A percentile compares a stretch with the other conserved stretches of the same genome.
These are phyloP conservation scores for Calephelis virginiensis DNA, from an alignment of 1,140 invertebrate genomes.

Conservation along the genomic window DNA sequence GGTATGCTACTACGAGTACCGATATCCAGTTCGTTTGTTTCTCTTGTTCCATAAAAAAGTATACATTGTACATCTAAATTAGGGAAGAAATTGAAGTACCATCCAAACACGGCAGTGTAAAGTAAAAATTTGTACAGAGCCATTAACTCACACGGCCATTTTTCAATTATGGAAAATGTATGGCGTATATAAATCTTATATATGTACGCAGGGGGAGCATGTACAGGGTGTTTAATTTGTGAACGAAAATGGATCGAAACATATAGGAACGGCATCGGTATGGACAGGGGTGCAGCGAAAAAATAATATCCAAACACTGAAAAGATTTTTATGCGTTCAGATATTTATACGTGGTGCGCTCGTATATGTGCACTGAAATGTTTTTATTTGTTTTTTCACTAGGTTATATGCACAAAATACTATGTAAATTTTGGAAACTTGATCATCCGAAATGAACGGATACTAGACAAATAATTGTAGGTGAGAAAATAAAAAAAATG, in stretches of 20 bases:
- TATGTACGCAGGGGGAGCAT: conserved; percentile 26
- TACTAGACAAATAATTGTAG: too few species aligned
- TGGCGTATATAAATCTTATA: conserved; percentile 64
- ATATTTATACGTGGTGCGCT: conserved; percentile 44
- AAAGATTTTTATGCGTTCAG: conserved; percentile 60
- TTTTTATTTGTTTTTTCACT: conserved; percentile 41
- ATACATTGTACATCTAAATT: not conserved
- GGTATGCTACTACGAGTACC: too few species aligned
- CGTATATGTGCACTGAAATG: not conserved
- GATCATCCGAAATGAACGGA: too few species aligned
- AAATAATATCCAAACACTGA: conserved; percentile 43
- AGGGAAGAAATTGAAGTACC: not conserved
- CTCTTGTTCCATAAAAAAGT: too few species aligned
- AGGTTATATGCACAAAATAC: not conserved
- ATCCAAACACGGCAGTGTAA: conserved; percentile 28
- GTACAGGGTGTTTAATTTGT: conserved; percentile 63
- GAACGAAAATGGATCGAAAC: conserved; percentile 50
- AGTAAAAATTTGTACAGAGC: conserved; percentile 55
- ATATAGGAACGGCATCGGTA: conserved; percentile 51
- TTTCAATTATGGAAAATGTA: conserved; percentile 76
- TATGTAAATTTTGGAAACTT: too few species aligned
- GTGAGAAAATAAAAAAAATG: too few species aligned
- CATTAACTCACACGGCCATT: conserved; percentile 62
- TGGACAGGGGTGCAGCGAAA: conserved; percentile 52
- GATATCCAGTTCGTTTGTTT: too few species aligned